Base-by-base conservation (phyloP, 2,888 invertebrate genomes). In the Trachelus iudaicus region DNA sequence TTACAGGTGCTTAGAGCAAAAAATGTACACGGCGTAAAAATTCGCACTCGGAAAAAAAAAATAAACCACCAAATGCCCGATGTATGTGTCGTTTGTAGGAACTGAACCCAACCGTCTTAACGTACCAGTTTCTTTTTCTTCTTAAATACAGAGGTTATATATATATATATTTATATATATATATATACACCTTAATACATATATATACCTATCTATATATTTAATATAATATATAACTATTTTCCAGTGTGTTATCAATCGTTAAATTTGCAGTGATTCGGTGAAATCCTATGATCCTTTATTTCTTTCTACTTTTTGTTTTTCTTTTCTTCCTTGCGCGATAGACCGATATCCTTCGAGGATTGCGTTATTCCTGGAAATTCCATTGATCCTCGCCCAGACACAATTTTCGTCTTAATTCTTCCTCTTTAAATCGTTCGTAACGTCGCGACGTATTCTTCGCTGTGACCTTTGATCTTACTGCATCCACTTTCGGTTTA, bases 21-120 rank as follows among this genome's bases (percentile, higher is more conserved):
- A 85, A 85, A 84, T 85, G 81, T 84, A 86, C 82, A 83, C 81
- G 81, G 81, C 83, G 83, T 81, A 81, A 83, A 77, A 80, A 85
- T 85, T 88, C 81, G 81, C 82, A 83, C 81, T 87, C 78, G 35
- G 2, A 12, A 12, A 35, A 35, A 35, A 35, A 35, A 40, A 40
- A 40, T n/a, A 40, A 15, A 40, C 83, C 84, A 86, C 85, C 87
- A 87, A 87, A 88, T 88, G 87, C 86, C 86, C 87, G 84, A 80
- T 77, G 74, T 79, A 68, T 75, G 69, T 73, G 69, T 73, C 74
- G 15, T 83, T 80, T 83, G 83, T 89, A 89, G 89, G 89, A 89
- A 89, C 89, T 88, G 85, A 87, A 88, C 83, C 83, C 83, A 88
- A 88, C 83, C 83, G 81, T 82, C 80, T 85, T 85, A 84, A 79